Conservation (phyloP, 2,797 vertebrate genomes). For the Alcedo quadribrachys region DNA sequence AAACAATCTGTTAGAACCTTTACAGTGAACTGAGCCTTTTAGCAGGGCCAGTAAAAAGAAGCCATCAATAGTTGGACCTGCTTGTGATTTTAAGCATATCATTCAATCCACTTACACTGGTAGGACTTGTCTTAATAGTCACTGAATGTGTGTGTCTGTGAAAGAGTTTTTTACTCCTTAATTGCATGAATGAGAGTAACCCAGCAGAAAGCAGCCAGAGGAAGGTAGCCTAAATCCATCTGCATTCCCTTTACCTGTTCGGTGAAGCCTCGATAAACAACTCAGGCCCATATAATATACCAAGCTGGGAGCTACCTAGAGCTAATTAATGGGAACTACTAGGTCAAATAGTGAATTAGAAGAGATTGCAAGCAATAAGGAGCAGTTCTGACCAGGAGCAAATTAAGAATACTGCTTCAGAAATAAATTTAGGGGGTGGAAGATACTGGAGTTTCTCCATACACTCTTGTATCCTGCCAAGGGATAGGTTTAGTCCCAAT, state of each 20-base stretch:
- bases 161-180: background rate
- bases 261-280: rapidly evolving
- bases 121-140: background rate
- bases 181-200: background rate
- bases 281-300: background rate
- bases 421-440: background rate
- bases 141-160: background rate
- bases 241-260: background rate
- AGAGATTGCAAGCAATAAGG: background rate
- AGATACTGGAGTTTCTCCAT: background rate
- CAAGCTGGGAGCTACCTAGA: background rate
- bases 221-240: background rate
- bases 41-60: background rate
- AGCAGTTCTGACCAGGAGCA: background rate
- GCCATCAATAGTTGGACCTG: background rate
- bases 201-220: background rate
- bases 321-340: background rate
- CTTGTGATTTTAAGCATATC: background rate
- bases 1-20: constrained; percentile 22
- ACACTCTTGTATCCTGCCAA: rapidly evolving
- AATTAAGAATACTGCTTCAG: background rate
- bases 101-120: background rate
- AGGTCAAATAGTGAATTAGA: background rate
- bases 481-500: background rate
- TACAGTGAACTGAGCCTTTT: background rate